These are phyloP conservation scores for Lagenorhynchus albirostris DNA, from an alignment of 2,113 vertebrate species.

Conservation along the genomic window DNA sequence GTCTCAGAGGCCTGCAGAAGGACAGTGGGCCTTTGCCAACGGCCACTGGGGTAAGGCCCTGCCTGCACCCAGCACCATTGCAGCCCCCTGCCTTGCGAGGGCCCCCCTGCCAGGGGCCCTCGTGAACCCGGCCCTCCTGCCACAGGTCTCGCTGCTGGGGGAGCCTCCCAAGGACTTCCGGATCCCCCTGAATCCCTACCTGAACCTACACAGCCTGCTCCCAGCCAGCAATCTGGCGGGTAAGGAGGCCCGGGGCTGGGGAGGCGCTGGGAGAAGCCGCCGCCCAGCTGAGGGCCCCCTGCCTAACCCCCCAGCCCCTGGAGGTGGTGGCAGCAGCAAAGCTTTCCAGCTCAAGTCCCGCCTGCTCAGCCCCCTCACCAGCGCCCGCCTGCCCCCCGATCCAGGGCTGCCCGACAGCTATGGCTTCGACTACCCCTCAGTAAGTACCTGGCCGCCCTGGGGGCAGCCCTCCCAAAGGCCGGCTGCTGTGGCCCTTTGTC, in stretches of 20 bases:
- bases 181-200: conserved; percentile 85
- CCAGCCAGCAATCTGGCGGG: conserved; percentile 80
- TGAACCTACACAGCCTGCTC: conserved; percentile 83
- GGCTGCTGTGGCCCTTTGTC: not conserved
- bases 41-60: conserved; percentile 83
- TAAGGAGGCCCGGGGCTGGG: conserved; percentile 65
- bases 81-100: fast-evolving
- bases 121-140: not conserved
- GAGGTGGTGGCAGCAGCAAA: conserved; percentile 78
- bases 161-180: conserved; percentile 89
- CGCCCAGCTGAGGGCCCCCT: conserved; percentile 30
- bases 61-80: fast-evolving
- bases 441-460: conserved; percentile 43
- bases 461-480: not conserved
- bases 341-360: conserved; percentile 83
- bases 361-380: conserved; percentile 79
- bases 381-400: conserved; percentile 75
- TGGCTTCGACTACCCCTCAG: conserved; percentile 77
- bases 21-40: conserved; percentile 75
- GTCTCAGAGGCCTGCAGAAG: conserved; percentile 82
- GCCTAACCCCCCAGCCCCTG: not conserved
- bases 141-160: conserved; percentile 87
- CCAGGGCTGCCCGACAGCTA: conserved; percentile 84
- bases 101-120: not conserved
- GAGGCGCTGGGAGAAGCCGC: conserved; percentile 38